Base-by-base conservation (phyloP, 1,140 invertebrate species). In the Metaphire vulgaris region DNA sequence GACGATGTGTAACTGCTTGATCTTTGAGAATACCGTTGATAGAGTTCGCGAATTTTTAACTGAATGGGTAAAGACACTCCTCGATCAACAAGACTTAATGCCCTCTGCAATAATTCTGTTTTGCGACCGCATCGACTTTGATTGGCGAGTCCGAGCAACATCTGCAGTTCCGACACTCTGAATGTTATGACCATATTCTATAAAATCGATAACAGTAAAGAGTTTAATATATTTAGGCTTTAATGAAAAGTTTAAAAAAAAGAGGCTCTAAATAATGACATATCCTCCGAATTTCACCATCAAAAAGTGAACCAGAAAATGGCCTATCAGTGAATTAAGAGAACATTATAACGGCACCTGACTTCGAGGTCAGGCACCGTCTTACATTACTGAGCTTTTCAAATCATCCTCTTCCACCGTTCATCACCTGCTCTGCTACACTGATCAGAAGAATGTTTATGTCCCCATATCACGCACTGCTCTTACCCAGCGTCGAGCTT, bases 111-210 rank as follows among this genome's bases (percentile, higher is more conserved):
- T 74, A 96, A 87, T 87, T 96, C 93, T 79, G 90, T 90, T 88
- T 96, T 96, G 84, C 93, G 89, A 79, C 94, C 94, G 81, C 90
- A 90, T 86, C 92, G 93, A 86, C 93, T 93, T 84, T 91, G 89
- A 80, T 92, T 92, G 83, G 93, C 93, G 87, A 91, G 91, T 84
- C 90, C 91, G 81, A 95, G 89, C 85, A 96, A 86, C 86, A 92
- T 83, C 87, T 93, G 92, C 80, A 94, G 89, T 87, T 94, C 92
- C 82, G 91, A 92, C 67, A 93, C 92, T 79, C 92, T 90, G 88
- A 93, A 93, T 86, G 90, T 90, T 87, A 92, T 89, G 84, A 94
- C 88, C 92, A 93, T 93, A 77, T 86, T 84, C 86, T 88, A 81
- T 72, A 87, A 85, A 76, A n/a, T n/a, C 21, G 41, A 12, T 12